These are phyloP conservation scores for Andrena dorsata DNA, from an alignment of 2,888 invertebrate species.

Conservation along the genomic window DNA sequence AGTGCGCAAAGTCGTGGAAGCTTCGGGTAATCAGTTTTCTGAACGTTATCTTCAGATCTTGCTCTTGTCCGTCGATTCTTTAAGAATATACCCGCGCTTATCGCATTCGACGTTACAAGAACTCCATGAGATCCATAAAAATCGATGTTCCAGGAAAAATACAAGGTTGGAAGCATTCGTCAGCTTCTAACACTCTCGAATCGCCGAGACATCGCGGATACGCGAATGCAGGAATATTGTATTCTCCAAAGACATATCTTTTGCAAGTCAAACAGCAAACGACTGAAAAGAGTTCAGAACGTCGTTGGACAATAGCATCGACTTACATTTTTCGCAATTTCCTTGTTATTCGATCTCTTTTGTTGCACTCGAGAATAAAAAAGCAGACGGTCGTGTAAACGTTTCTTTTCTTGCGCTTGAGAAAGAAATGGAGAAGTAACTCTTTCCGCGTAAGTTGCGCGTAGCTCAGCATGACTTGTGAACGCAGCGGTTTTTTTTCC, in stretches of 20 bases:
- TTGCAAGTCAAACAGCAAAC: neutral
- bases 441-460: too few species aligned
- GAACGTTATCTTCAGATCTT: neutral
- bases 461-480: too few species aligned
- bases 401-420: neutral
- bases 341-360: neutral
- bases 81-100: neutral
- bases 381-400: neutral
- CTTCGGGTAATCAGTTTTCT: conserved; percentile 22
- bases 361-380: neutral
- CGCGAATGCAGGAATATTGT: too few species aligned
- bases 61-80: neutral
- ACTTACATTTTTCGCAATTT: neutral
- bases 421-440: too few species aligned
- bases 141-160: too few species aligned
- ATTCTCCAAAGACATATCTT: neutral
- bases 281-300: neutral
- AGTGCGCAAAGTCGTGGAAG: neutral
- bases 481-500: neutral
- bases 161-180: too few species aligned
- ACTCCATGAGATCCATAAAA: too few species aligned
- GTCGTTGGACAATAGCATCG: neutral
- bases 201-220: too few species aligned
- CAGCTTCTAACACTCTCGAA: too few species aligned
- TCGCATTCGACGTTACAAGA: too few species aligned